A percentile compares a stretch with the other conserved stretches of the same genome.
These are phyloP conservation scores for Bergia puertoricense DNA, from an alignment of 92 coral and sea anemone genomes.

Conservation along the genomic window DNA sequence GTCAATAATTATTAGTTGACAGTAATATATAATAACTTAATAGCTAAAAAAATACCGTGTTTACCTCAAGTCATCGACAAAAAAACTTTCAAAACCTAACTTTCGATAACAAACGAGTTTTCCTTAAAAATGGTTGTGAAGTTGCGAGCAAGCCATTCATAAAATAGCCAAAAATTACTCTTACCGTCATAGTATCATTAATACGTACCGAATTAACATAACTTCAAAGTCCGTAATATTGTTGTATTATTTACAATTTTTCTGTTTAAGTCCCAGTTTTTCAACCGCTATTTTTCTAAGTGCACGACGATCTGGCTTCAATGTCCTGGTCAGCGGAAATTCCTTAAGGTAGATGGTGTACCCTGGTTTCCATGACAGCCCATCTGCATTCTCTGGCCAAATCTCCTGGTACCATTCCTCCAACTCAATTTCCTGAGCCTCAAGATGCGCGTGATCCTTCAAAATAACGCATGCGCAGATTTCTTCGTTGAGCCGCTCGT, in stretches of 20 bases:
- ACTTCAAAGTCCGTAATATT: neutral
- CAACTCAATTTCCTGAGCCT: neutral
- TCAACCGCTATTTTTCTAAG: neutral
- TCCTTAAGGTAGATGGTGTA: neutral
- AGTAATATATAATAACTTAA: too few relatives aligned
- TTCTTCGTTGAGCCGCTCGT: slow-evolving; percentile 55
- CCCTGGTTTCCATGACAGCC: too few relatives aligned
- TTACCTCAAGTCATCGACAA: too few relatives aligned
- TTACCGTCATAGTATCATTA: too few relatives aligned
- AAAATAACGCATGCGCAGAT: slow-evolving; percentile 60
- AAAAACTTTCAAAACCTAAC: too few relatives aligned
- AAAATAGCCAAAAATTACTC: too few relatives aligned
- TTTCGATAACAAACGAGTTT: too few relatives aligned
- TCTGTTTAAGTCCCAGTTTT: neutral
- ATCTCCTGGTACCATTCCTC: neutral
- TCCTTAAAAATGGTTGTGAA: too few relatives aligned
- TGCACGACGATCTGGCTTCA: neutral
- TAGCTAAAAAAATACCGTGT: too few relatives aligned
- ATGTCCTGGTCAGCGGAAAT: neutral
- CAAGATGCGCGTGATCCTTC: slow-evolving; percentile 19
- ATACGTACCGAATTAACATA: too few relatives aligned
- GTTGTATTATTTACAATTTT: neutral
- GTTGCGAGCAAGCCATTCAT: too few relatives aligned
- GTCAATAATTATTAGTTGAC: too few relatives aligned
- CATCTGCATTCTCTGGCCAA: neutral